Evolutionary conservation across 2,113 vertebrate genomes (phyloP), one percentile per base, ranked within the genome.

Genomic region (Oreochromis aureus): DNA sequence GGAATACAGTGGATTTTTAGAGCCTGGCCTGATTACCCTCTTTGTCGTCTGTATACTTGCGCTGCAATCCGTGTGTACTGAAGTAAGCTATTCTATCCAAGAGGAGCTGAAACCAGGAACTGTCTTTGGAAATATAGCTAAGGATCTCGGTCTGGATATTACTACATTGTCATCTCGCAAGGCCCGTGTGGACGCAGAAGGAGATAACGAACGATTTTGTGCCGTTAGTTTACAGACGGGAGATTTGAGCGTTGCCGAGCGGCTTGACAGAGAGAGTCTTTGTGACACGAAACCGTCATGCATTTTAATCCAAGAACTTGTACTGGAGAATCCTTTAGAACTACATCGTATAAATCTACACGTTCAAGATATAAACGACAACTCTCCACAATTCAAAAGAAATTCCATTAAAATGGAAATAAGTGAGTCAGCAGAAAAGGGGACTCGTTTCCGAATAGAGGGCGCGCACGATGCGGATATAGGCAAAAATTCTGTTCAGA

Each of bases 391-490:
- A 27, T 96, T 96, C 53, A 89, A 36, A 4, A 18, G 91, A 2
- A 56, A 93, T 53, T 92, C 87, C 3, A 93, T 95, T 51, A 90
- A 94, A 69, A 86, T 93, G 27, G 93, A 95, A 81, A 94, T 94
- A 10, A 0, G 6, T 0, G 92, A 93, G 15, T 94, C 86, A 0
- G 87, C 94, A 0, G 83, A 56, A 0, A 95, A 86, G 5, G 94
- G 92, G 0, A 84, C 54, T 3, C 92, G 92, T 3, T 95, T 95
- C 13, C 59, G 89, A 1, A 87, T 98, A 24, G 94, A 95, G 30
- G 89, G 91, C 63, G 97, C 97, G 0, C 92, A 94, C 54, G 97
- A 97, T 51, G 82, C 93, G 58, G 97, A 98, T 85, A 94, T 96
- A 22, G 96, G 93, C 24, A 89, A 83, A 7, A 97, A 98, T 48